These are phyloP conservation scores for Trilocha varians DNA, from an alignment of 2,888 invertebrate species.

Conservation along the genomic window DNA sequence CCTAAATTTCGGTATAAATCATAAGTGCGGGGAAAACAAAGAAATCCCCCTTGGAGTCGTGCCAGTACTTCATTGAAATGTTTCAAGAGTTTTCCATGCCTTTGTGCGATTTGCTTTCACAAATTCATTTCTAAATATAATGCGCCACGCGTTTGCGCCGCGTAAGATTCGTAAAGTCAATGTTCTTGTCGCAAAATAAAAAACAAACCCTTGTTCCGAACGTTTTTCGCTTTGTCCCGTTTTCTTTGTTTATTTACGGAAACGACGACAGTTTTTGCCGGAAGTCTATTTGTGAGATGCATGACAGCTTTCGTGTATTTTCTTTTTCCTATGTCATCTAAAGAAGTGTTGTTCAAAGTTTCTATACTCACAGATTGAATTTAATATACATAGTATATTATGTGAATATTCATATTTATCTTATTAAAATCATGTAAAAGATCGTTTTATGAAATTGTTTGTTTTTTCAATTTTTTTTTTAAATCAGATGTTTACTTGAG, in stretches of 20 bases:
- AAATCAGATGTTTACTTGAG: no score
- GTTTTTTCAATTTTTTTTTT: no score
- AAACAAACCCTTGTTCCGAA: constrained; percentile 15
- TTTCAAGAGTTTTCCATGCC: constrained; percentile 32
- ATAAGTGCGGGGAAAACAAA: constrained; percentile 47
- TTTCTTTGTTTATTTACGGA: constrained; percentile 12
- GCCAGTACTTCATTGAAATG: constrained; percentile 36
- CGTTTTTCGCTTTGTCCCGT: constrained; percentile 13
- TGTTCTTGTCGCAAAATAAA: constrained; percentile 24
- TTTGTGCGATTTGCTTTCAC: constrained; percentile 35
- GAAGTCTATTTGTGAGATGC: neutral
- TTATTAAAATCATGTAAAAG: no score
- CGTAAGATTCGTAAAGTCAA: constrained; percentile 33
- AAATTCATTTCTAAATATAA: constrained; percentile 20
- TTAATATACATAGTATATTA: no score
- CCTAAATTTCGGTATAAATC: constrained; percentile 28
- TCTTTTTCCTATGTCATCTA: no score
- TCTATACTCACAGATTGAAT: no score
- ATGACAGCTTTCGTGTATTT: constrained; percentile 3
- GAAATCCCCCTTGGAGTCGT: constrained; percentile 34
- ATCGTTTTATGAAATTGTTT: no score
- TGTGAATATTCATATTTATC: no score
- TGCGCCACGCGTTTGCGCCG: constrained; percentile 12
- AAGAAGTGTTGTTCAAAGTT: no score
- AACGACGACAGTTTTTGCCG: neutral